Base-by-base conservation (phyloP, 2,113 vertebrate genomes). In the Choloepus hoffmanni region DNA sequence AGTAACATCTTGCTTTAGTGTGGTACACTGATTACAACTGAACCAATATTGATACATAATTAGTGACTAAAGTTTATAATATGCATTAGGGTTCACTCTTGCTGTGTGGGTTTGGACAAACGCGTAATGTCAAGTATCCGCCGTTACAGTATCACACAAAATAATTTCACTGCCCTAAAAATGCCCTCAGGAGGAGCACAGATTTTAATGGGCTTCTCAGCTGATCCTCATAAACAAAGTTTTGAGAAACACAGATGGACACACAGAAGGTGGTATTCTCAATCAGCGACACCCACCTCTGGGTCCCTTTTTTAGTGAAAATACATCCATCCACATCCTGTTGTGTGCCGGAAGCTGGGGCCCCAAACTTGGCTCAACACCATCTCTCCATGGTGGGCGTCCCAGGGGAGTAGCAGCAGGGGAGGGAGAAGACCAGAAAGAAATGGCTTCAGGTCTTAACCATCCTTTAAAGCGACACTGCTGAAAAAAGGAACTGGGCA, bases 201-300 rank as follows among this genome's bases (percentile, higher is more conserved):
- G n/a, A 18, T 36, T 86, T 79, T 19, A 33, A 14, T 14, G 14
- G 26, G 4, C n/a, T n/a, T 10, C 45, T 40, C 30, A 33, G 33
- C 11, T 16, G 76, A 13, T 28, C 21, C 19, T 43, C 23, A 2
- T 2, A 28, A 28, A 8, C 13, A 26, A n/a, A 7, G 67, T 48
- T 19, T 30, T 65, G 14, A 72, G 70, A 1, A 13, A 26, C 5
- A 4, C 5, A 18, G 19, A 5, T 62, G 40, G 43, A 4, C 2
- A 0, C 8, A 15, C 12, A 26, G 24, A 48, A 70, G 21, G 40
- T 21, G 26, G 4, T 21, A 23, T 16, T 10, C 2, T 30, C 36
- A 16, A 0, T 15, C 4, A 23, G 36, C 2, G 8, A 5, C 18
- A 19, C 16, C 45, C 62, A 21, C 6, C 7, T 1, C 0, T 26